phyloP scores from a whole-genome alignment of 2,888 invertebrate genomes.

The Liopterus haemorrhoidalis region DNA sequence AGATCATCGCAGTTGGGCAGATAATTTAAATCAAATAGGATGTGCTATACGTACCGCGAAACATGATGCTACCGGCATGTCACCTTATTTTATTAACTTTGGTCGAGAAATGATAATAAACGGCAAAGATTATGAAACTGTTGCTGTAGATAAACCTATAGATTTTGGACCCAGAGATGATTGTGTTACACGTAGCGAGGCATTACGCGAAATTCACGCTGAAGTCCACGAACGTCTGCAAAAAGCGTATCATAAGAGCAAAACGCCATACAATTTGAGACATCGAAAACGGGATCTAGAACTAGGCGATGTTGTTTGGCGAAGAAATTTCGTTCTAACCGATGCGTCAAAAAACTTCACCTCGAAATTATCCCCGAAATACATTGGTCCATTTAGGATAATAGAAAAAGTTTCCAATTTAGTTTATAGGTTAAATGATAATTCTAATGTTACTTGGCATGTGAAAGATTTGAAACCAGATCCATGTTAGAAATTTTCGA shows the following conservation, averaged over 20 bases:
- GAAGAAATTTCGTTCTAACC: constrained; percentile 12
- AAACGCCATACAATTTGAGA: neutral
- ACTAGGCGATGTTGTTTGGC: constrained; percentile 2
- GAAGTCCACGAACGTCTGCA: constrained; percentile 3
- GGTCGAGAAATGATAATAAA: constrained; percentile 26
- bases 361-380: constrained; percentile 24
- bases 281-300: neutral
- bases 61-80: constrained; percentile 29
- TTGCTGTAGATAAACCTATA: neutral
- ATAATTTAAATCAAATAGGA: constrained; percentile 26
- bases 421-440: neutral
- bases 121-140: constrained; percentile 5
- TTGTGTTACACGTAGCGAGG: neutral
- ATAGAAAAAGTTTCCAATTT: constrained; percentile 1
- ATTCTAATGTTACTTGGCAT: constrained; percentile 7
- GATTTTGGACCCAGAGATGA: constrained; percentile 3
- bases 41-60: constrained; percentile 31
- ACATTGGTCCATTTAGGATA: constrained; percentile 19
- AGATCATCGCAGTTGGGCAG: constrained; percentile 29
- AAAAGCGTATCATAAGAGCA: neutral
- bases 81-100: constrained; percentile 28
- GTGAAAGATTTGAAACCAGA: constrained; percentile 10
- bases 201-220: neutral
- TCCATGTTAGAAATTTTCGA: too few relatives aligned
- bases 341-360: constrained; percentile 18